Conservation (phyloP, 2,113 vertebrate genomes). For the Gasterosteus aculeatus region DNA sequence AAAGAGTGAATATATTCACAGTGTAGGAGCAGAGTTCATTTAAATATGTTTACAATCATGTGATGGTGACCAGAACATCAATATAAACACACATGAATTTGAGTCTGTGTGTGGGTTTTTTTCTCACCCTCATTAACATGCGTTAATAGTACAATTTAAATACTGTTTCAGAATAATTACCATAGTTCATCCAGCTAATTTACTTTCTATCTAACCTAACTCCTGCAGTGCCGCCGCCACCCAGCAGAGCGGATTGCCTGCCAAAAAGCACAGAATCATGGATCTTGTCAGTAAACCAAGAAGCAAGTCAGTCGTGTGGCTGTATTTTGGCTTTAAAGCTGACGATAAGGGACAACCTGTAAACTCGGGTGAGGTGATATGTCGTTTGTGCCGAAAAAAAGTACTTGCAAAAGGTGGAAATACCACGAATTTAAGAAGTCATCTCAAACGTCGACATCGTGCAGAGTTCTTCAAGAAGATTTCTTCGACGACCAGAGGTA, state of each 20-base stretch:
- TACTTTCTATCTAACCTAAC: background rate
- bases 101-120: background rate
- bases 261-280: conserved; percentile 44
- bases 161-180: too few species aligned
- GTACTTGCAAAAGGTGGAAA: conserved; percentile 72
- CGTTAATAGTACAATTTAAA: background rate
- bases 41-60: background rate
- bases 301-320: conserved; percentile 69
- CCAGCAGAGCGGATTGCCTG: background rate
- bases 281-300: conserved; percentile 68
- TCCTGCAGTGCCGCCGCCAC: conserved; percentile 15
- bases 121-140: background rate
- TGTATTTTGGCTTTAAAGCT: conserved; percentile 72
- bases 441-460: conserved; percentile 67
- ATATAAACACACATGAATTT: background rate
- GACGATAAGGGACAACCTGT: conserved; percentile 65
- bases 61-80: too few species aligned
- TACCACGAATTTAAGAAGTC: conserved; percentile 74
- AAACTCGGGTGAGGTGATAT: conserved; percentile 58
- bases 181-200: background rate
- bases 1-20: background rate
- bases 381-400: conserved; percentile 69
- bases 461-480: conserved; percentile 55
- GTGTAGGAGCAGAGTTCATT: background rate
- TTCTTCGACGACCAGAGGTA: conserved; percentile 55